Evolutionary conservation across 1,140 invertebrate genomes (phyloP), one percentile per base, ranked within the genome.

Genomic region (Portunus trituberculatus): DNA sequence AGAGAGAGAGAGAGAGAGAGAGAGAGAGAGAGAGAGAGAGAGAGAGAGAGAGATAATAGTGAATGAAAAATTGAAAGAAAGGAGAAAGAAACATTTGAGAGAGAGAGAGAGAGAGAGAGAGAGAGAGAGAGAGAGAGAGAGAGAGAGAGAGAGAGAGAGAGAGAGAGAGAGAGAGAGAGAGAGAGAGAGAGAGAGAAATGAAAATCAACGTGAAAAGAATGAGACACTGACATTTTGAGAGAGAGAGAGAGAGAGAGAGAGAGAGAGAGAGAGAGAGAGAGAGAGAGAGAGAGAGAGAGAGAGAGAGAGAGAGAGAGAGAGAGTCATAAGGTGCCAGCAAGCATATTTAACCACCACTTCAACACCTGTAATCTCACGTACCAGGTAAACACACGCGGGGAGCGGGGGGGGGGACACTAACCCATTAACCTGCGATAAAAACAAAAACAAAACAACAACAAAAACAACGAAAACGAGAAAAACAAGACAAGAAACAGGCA

Each of bases 241-340:
- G 16, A 25, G 32, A 16, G 14, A 46, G 16, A 46, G 39, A 46
- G 39, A 46, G 8, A n/a, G 12, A n/a, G 20, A 89, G 48, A 20
- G n/a, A 25, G 83, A 84, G 83, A 32, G 31, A 28, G 31, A 84
- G 83, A 29, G 31, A 28, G 31, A 29, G 83, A 84, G 83, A 84
- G 83, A 84, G 83, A 84, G 83, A 84, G 83, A 84, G 83, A 84
- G 83, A 84, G 83, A 84, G 83, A 84, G 83, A 84, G 83, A 84
- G 83, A 84, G 83, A 84, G 83, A 84, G 83, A 84, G 83, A 84
- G 83, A 84, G 83, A 84, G 83, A 84, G 83, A 84, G 83, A 84
- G 83, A 84, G 83, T 14, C 10, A 29, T 32, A 8, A 84, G 8
- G 25, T 10, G 7, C 83, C 31, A 29, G n/a, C 8, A 28, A 28